Evolutionary conservation across 2,888 invertebrate species (phyloP), one percentile per base, ranked within the genome.

Genomic region (Diogma glabrata): DNA sequence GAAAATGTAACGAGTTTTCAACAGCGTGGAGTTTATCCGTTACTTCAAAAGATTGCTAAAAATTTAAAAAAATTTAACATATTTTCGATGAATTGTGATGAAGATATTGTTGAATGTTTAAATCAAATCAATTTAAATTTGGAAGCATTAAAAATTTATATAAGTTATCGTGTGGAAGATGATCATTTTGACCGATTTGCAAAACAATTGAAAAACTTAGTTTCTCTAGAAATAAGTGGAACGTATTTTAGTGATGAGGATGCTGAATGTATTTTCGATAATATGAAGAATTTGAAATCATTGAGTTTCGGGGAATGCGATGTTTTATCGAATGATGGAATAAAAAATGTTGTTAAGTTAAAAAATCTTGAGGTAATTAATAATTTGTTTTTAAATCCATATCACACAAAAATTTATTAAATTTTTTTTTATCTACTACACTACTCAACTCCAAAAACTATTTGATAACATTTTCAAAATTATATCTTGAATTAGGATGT

Each of bases 281-380:
- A 43, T 43, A 22, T 43, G 23, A 20, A 20, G 20, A 23, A 43
- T 22, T 43, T 43, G 14, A 6, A 23, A 22, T 43, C 43, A 4
- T 43, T 43, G 14, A 43, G 22, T 7, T 43, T 43, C n/a, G 22
- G 22, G 14, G 43, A 43, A 22, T 43, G 43, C 23, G 43, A 43
- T 7, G 3, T 43, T 14, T 14, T 43, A 43, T 6, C n/a, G 5
- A 43, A 43, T 9, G 9, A 43, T n/a, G 43, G 43, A 22, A 43
- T 43, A 22, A 43, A 14, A 43, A 43, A 43, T 9, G 43, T 43
- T 3, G 23, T 23, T 7, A 43, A 43, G 14, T 22, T 43, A 14
- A 43, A 43, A 22, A 43, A 43, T 14, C 22, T 43, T 8, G 43
- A 43, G 43, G 43, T 43, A 43, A 43, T n/a, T n/a, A n/a, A n/a